phyloP scores from a whole-genome alignment of 2,797 vertebrate genomes.

The Gymnothorax javanicus region DNA sequence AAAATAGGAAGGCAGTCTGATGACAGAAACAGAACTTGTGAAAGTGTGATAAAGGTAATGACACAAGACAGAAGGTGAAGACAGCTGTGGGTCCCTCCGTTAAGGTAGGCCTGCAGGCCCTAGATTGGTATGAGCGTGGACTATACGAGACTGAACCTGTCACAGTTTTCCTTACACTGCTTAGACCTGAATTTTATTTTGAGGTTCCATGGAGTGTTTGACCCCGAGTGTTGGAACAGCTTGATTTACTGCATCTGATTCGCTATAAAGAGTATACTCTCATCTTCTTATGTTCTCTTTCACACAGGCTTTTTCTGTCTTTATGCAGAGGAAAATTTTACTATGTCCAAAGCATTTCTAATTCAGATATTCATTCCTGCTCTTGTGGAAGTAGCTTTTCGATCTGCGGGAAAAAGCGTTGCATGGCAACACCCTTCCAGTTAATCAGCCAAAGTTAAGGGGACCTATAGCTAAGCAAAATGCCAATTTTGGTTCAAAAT shows the following conservation, averaged over 20 bases:
- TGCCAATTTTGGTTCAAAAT: too few species aligned
- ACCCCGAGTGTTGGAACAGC: constrained; percentile 42
- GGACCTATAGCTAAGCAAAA: too few species aligned
- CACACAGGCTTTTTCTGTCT: not conserved
- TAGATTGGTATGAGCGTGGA: not conserved
- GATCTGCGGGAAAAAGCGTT: constrained; percentile 1
- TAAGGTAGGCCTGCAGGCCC: constrained; percentile 1
- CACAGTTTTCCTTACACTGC: constrained; percentile 51
- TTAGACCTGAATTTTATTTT: constrained; percentile 54
- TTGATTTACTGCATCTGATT: constrained; percentile 54
- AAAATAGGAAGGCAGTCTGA: constrained; percentile 25
- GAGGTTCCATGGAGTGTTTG: constrained; percentile 53
- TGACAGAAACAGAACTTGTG: not conserved
- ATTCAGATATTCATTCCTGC: constrained; percentile 55
- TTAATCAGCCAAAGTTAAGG: not conserved
- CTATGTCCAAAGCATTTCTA: constrained; percentile 36
- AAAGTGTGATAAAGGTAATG: not conserved
- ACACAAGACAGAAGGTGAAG: constrained; percentile 1
- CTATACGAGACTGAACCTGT: not conserved
- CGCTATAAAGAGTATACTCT: constrained; percentile 47
- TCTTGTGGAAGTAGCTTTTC: not conserved
- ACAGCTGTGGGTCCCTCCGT: not conserved
- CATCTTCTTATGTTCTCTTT: not conserved
- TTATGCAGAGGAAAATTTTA: constrained; percentile 18
- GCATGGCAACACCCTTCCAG: constrained; percentile 2